phyloP scores from a whole-genome alignment of 2,888 invertebrate genomes.

The Drepanosiphum platanoidis region DNA sequence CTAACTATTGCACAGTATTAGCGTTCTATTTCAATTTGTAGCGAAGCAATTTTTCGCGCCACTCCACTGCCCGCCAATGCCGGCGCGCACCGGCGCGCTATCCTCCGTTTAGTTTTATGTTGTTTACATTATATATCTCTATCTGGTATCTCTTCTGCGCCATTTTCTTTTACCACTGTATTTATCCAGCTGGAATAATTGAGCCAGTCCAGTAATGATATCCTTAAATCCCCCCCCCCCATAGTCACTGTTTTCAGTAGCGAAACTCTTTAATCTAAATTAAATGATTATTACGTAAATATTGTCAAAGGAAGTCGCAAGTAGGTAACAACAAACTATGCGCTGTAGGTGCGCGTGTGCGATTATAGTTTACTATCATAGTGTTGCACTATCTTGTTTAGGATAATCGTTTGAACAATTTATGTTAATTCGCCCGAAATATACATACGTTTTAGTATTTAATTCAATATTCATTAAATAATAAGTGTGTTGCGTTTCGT shows the following conservation, averaged over 20 bases:
- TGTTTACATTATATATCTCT: constrained; percentile 10
- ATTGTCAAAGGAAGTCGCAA: no score
- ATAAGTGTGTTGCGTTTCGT: no score
- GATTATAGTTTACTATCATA: no score
- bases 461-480: no score
- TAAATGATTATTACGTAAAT: not conserved
- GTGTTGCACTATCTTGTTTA: no score
- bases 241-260: not conserved
- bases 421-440: no score
- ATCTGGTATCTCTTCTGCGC: not conserved
- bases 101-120: not conserved
- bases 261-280: constrained; percentile 16
- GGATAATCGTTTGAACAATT: no score
- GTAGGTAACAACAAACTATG: no score
- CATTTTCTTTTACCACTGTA: not conserved
- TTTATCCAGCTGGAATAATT: not conserved
- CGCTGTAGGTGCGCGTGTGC: no score
- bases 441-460: no score
- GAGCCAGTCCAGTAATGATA: not conserved
- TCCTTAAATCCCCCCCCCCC: not conserved
- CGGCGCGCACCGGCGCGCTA: not conserved
- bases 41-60: not conserved
- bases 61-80: not conserved
- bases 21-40: not conserved
- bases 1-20: not conserved